Evolutionary conservation across 1,140 invertebrate species (phyloP).

Genomic region (Penaeus vannamei): DNA sequence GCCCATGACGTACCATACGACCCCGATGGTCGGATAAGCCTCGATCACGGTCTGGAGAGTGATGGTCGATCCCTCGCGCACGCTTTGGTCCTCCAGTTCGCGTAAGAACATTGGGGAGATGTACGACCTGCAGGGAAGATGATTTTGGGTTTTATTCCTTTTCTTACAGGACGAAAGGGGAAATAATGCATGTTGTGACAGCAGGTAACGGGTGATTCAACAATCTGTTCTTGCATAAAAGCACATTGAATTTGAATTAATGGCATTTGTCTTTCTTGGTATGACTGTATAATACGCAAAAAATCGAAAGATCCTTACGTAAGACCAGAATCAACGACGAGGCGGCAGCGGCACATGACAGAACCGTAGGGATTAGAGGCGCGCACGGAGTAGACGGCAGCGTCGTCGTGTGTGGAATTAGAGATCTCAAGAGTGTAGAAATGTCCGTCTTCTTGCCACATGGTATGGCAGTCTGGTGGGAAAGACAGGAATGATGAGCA

Average conservation of each 20-base stretch:
- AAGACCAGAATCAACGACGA: constrained; percentile 89
- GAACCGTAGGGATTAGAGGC: constrained; percentile 88
- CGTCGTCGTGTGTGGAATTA: constrained; percentile 82
- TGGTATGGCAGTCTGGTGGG: constrained; percentile 73
- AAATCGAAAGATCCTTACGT: constrained; percentile 61
- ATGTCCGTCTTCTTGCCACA: constrained; percentile 79
- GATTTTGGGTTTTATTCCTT: not conserved
- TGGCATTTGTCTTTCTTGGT: too few species aligned
- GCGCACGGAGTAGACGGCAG: constrained; percentile 84
- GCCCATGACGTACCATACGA: constrained; percentile 78
- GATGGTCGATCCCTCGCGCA: constrained; percentile 78
- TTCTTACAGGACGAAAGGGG: not conserved
- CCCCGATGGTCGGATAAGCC: constrained; percentile 85
- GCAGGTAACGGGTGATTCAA: too few species aligned
- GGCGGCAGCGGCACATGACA: constrained; percentile 83
- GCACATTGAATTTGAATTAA: too few species aligned
- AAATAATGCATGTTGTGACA: not conserved
- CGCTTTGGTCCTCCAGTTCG: constrained; percentile 76
- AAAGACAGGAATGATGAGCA: not conserved
- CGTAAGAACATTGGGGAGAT: constrained; percentile 83
- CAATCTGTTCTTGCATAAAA: too few species aligned
- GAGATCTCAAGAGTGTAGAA: constrained; percentile 90
- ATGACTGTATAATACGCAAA: too few species aligned
- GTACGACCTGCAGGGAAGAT: constrained; percentile 76
- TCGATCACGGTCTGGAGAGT: constrained; percentile 81